Conservation (phyloP, 2,113 vertebrate species). For the Leucosticte australis region DNA sequence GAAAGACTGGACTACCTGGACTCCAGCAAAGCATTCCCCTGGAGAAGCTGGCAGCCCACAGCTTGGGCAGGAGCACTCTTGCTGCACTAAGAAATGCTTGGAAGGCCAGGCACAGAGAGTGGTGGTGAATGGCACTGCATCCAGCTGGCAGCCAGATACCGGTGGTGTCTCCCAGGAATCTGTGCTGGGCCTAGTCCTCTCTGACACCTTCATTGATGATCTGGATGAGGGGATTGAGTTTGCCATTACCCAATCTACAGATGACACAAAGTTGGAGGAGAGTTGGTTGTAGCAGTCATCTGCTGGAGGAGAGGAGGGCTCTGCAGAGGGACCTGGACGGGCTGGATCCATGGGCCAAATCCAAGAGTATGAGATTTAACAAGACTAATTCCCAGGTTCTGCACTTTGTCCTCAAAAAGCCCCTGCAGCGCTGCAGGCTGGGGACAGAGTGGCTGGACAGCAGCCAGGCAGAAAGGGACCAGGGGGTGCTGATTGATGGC, state of each 20-base stretch:
- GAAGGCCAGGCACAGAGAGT: fast-evolving
- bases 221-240: fast-evolving
- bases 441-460: neutral
- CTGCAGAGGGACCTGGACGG: neutral
- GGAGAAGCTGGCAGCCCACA: neutral
- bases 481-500: fast-evolving
- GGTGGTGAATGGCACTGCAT: neutral
- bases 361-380: fast-evolving
- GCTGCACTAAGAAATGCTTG: fast-evolving
- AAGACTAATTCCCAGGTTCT: fast-evolving
- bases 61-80: fast-evolving
- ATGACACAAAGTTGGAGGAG: fast-evolving
- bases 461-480: fast-evolving
- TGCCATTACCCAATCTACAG: neutral
- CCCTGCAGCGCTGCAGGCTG: fast-evolving
- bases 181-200: fast-evolving
- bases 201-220: neutral
- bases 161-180: neutral
- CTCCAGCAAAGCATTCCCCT: neutral
- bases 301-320: neutral
- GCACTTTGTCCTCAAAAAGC: neutral
- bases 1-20: neutral
- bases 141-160: fast-evolving
- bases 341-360: fast-evolving
- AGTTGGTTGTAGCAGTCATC: neutral